Percentiles rank a stretch among this genome's conserved stretches.
Evolutionary conservation across 2,888 invertebrate species (phyloP).

Genomic region (Dendrolimus houi): DNA sequence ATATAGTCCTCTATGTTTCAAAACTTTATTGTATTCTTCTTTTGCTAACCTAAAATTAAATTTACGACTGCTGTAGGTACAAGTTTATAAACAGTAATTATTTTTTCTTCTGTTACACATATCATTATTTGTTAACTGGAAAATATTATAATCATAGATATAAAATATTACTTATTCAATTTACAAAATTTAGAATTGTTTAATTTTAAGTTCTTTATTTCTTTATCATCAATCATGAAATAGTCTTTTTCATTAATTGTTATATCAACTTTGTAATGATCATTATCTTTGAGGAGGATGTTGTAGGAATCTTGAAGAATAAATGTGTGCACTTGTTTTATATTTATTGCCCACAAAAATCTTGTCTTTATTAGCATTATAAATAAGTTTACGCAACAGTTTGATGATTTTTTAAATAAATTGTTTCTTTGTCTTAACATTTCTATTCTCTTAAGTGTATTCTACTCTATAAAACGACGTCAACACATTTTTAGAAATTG

Average conservation of each 20-base stretch:
- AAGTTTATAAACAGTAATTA: too few species aligned
- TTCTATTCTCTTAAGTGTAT: too few species aligned
- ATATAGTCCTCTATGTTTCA: not conserved
- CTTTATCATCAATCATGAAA: slow-evolving; percentile 23
- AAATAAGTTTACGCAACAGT: too few species aligned
- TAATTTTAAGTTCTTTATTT: slow-evolving; percentile 14
- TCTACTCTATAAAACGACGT: not conserved
- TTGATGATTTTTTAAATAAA: too few species aligned
- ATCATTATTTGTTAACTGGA: too few species aligned
- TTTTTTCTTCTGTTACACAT: too few species aligned
- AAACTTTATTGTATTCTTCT: slow-evolving; percentile 10
- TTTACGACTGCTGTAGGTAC: not conserved
- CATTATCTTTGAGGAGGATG: slow-evolving; percentile 22
- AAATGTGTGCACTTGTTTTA: slow-evolving; percentile 12
- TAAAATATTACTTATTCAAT: slow-evolving; percentile 22
- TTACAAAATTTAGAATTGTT: slow-evolving; percentile 15
- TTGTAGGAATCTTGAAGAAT: slow-evolving; percentile 21
- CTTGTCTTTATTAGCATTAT: not conserved
- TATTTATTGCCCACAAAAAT: slow-evolving; percentile 13
- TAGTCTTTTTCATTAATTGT: slow-evolving; percentile 30
- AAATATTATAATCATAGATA: too few species aligned
- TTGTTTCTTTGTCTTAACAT: too few species aligned
- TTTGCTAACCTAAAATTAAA: slow-evolving; percentile 21
- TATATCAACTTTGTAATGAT: slow-evolving; percentile 32
- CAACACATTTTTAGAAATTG: too few species aligned